Percentiles rank a stretch among this genome's conserved stretches.
Conservation (phyloP, 2,113 vertebrate genomes). For the Tragelaphus buxtoni region DNA sequence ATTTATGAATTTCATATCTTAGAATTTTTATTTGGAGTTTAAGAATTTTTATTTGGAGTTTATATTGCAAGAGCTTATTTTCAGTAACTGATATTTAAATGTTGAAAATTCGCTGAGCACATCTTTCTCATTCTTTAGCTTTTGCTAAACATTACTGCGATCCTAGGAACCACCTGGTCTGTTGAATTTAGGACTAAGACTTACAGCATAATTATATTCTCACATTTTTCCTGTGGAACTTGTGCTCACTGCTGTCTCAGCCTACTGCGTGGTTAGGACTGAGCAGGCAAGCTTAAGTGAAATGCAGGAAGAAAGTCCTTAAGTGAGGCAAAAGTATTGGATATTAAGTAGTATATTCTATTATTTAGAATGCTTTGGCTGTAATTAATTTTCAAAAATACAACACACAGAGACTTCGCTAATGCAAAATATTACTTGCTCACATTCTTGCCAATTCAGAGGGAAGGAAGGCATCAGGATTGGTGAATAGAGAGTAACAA, state of each 20-base stretch:
- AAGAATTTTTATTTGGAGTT: not conserved
- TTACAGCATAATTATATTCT: not conserved
- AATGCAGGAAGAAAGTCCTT: not conserved
- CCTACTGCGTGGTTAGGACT: not conserved
- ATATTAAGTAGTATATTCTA: not conserved
- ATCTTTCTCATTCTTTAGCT: not conserved
- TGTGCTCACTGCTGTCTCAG: not conserved
- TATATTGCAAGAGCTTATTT: conserved; percentile 7
- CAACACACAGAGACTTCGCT: not conserved
- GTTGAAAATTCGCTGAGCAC: not conserved
- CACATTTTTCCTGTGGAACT: not conserved
- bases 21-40: not conserved
- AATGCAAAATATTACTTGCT: not conserved
- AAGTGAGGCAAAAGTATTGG: not conserved
- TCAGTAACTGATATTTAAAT: conserved; percentile 7
- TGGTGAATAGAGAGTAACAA: not conserved
- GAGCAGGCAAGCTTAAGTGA: not conserved
- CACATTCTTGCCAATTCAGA: not conserved
- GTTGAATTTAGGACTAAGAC: not conserved
- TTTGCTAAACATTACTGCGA: not conserved
- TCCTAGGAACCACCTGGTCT: not conserved
- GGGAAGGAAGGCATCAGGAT: not conserved
- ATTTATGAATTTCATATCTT: not conserved
- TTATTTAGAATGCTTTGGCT: not conserved
- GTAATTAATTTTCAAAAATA: not conserved